Base-by-base conservation (phyloP, 2,113 vertebrate species). In the Candoia aspera region DNA sequence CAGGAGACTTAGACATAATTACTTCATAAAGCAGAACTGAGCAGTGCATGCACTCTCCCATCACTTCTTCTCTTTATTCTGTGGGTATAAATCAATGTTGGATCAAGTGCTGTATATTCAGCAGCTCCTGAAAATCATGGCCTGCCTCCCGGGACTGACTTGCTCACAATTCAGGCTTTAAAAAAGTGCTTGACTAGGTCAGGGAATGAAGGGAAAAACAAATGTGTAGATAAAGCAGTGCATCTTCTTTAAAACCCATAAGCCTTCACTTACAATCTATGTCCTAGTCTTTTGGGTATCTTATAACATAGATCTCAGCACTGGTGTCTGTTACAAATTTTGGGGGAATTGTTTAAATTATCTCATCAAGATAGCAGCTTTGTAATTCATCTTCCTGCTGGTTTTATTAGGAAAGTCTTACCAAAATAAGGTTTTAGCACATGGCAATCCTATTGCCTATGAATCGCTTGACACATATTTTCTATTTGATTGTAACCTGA, bases 401-500 rank as follows among this genome's bases (percentile, higher is more conserved):
- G 29, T 58, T 88, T 12, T 37, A 64, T 17, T 0, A 55, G n/a
- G 42, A n/a, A 6, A 0, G 21, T 3, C 29, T 59, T 42, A 2
- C 9, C 21, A 91, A 4, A 21, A 59, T 54, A 0, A 37, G 24
- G 0, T 0, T 37, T 1, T 73, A 58, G 54, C 10, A 0, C 58
- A 49, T 58, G 1, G 54, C 57, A 91, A 57, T 85, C 24, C 23
- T 42, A 0, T 0, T 10, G 13, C 85, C n/a, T n/a, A n/a, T n/a
- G n/a, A n/a, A n/a, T n/a, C n/a, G 55, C 64, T 88, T 0, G 0
- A 87, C 85, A 64, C 49, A 19, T 91, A 53, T 57, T 64, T 84
- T 91, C 59, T 17, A 33, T 83, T 89, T n/a, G n/a, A 29, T 90
- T 58, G 53, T 53, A 86, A 86, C 62, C 55, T 53, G 57, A 87